Conservation (phyloP, 2,888 invertebrate species). For the Acanthacorydalis orientalis region DNA sequence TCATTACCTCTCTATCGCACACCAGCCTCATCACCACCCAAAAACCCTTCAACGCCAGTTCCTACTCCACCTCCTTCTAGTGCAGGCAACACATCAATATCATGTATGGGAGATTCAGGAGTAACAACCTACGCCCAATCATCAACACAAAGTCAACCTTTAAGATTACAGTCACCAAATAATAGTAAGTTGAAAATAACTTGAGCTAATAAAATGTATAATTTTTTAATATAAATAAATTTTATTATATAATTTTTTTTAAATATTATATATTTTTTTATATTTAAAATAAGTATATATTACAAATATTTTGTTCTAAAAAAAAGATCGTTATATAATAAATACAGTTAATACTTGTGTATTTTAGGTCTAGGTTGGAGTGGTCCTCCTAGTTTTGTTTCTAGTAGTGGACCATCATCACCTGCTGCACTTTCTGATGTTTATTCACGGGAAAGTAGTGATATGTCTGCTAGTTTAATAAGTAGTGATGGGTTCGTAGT, state of each 20-base stretch:
- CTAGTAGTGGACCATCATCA: constrained; percentile 65
- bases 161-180: constrained; percentile 29
- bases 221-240: background rate
- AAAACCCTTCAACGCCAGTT: constrained; percentile 38
- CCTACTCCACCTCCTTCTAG: constrained; percentile 21
- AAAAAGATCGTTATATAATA: too few relatives aligned
- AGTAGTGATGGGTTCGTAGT: constrained; percentile 40
- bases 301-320: too few relatives aligned
- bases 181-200: constrained; percentile 26
- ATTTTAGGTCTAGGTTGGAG: constrained; percentile 52
- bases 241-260: background rate
- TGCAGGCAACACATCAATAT: background rate
- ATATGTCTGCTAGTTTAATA: constrained; percentile 43
- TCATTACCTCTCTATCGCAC: constrained; percentile 54
- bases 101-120: too few relatives aligned
- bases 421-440: constrained; percentile 50
- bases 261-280: background rate
- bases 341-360: too few relatives aligned
- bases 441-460: constrained; percentile 38
- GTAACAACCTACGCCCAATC: background rate
- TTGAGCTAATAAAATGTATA: too few relatives aligned
- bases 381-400: constrained; percentile 69
- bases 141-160: constrained; percentile 15
- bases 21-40: constrained; percentile 54
- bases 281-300: too few relatives aligned